phyloP scores from a whole-genome alignment of 2,888 invertebrate genomes.

The Polymixis lichenea region DNA sequence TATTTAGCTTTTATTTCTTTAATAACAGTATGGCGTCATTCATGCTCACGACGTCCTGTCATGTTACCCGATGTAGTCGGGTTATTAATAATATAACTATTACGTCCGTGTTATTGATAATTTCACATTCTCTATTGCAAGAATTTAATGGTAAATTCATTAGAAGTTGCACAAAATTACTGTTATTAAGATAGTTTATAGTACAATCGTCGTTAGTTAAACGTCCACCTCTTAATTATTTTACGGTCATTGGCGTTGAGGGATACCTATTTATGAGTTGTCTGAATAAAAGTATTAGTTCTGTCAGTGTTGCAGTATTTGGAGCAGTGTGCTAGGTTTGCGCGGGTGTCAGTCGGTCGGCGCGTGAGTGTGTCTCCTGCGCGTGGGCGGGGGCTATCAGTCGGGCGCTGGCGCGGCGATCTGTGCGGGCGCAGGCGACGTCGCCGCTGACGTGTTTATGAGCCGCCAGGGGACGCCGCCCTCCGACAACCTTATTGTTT shows the following conservation, averaged over 20 bases:
- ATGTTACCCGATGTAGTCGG: constrained; percentile 23
- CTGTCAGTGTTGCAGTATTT: constrained; percentile 31
- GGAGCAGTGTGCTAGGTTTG: constrained; percentile 32
- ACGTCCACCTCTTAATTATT: constrained; percentile 27
- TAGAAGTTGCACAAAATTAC: constrained; percentile 31
- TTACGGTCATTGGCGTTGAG: constrained; percentile 15
- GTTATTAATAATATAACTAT: constrained; percentile 41
- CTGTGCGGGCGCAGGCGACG: constrained; percentile 83
- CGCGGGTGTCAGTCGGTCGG: constrained; percentile 31
- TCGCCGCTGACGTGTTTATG: constrained; percentile 86
- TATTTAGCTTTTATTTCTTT: constrained; percentile 14
- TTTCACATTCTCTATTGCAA: constrained; percentile 28
- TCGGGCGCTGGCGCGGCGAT: constrained; percentile 77
- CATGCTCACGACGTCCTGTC: constrained; percentile 24
- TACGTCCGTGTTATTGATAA: constrained; percentile 29
- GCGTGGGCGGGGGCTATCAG: constrained; percentile 83
- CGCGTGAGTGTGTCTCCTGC: constrained; percentile 54
- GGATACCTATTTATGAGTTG: constrained; percentile 27
- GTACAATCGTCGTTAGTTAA: constrained; percentile 36
- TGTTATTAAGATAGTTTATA: constrained; percentile 32
- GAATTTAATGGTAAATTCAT: constrained; percentile 40
- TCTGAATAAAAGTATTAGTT: constrained; percentile 17
- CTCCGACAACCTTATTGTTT: constrained; percentile 87
- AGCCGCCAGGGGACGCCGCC: constrained; percentile 79
- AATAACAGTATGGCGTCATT: constrained; percentile 11